Evolutionary conservation across 2,113 vertebrate species (phyloP).

Genomic region (Caracal caracal): DNA sequence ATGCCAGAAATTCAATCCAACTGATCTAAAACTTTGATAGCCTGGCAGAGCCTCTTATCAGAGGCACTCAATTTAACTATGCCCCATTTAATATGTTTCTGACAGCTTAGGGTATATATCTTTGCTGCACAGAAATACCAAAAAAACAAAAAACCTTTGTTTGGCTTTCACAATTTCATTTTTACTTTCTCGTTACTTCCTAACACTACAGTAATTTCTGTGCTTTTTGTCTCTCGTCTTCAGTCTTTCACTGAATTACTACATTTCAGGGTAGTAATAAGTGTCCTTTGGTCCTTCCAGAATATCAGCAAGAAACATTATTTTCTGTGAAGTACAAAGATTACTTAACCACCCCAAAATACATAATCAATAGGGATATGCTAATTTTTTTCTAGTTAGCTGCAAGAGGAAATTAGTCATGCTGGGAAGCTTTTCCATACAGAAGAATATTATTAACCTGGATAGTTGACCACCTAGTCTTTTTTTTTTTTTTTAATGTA

Average conservation of each 20-base stretch:
- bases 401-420: constrained; percentile 67
- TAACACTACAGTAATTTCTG: constrained; percentile 79
- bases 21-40: constrained; percentile 93
- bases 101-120: constrained; percentile 88
- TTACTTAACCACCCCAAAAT: constrained; percentile 45
- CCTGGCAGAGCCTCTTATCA: constrained; percentile 90
- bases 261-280: constrained; percentile 55
- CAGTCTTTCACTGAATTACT: constrained; percentile 56
- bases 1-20: constrained; percentile 94
- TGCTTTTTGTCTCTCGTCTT: constrained; percentile 73
- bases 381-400: constrained; percentile 73
- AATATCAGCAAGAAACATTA: constrained; percentile 73
- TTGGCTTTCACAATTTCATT: constrained; percentile 77
- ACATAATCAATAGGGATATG: constrained; percentile 72
- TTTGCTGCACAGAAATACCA: constrained; percentile 86
- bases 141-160: constrained; percentile 69
- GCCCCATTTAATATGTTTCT: constrained; percentile 90
- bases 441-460: constrained; percentile 30
- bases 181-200: constrained; percentile 79
- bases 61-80: constrained; percentile 92
- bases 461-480: constrained; percentile 29
- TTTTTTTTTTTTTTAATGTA: constrained; percentile 60
- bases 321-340: constrained; percentile 73
- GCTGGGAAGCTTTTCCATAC: constrained; percentile 62
- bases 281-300: constrained; percentile 61